Conservation (phyloP, 2,888 invertebrate species). For the Amphipoea lucens region DNA sequence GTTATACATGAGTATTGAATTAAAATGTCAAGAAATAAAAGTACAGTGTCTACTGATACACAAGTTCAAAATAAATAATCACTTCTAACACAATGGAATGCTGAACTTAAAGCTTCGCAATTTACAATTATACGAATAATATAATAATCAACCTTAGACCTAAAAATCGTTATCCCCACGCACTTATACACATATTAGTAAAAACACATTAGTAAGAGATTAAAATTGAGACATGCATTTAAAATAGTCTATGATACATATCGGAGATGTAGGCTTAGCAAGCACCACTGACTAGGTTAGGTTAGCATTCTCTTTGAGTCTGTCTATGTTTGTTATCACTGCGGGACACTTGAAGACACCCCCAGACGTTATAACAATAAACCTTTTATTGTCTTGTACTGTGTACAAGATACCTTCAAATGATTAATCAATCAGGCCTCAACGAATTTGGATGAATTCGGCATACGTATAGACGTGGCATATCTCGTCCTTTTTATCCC, state of each 20-base stretch:
- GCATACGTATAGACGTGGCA: neutral
- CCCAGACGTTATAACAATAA: neutral
- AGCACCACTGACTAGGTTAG: constrained; percentile 32
- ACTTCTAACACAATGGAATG: constrained; percentile 73
- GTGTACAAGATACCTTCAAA: neutral
- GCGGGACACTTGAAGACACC: neutral
- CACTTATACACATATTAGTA: constrained; percentile 17
- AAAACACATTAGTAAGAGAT: constrained; percentile 37
- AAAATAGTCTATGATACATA: constrained; percentile 39
- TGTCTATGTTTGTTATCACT: neutral
- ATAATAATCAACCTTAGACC: constrained; percentile 54
- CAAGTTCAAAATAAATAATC: constrained; percentile 59
- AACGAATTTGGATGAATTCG: neutral
- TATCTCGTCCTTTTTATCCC: neutral
- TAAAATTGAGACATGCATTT: constrained; percentile 33
- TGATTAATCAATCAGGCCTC: neutral
- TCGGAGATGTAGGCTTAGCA: constrained; percentile 38
- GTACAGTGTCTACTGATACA: constrained; percentile 38
- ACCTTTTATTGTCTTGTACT: neutral
- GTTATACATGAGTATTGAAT: constrained; percentile 80
- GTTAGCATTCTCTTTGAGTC: neutral
- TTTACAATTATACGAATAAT: constrained; percentile 44
- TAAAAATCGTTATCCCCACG: constrained; percentile 58
- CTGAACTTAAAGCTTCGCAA: constrained; percentile 64
- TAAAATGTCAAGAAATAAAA: constrained; percentile 49